Evolutionary conservation across 1,140 invertebrate genomes (phyloP).

Genomic region (Laupala kohalensis): DNA sequence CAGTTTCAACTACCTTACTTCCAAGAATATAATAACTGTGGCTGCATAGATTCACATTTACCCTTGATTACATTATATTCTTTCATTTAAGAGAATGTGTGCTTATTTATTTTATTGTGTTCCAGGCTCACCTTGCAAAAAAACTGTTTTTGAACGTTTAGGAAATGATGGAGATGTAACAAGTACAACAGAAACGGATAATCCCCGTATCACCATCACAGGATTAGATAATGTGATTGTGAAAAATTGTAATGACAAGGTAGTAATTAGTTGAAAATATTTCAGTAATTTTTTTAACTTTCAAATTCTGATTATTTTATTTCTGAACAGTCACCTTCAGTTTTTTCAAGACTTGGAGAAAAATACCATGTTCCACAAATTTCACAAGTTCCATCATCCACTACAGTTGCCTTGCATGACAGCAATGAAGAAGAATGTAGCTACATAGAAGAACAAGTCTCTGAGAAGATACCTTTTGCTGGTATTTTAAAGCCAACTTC

Average conservation of each 20-base stretch:
- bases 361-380: slow-evolving; percentile 10
- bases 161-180: slow-evolving; percentile 18
- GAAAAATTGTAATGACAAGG: background rate
- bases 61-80: no score
- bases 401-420: background rate
- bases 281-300: background rate
- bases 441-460: background rate
- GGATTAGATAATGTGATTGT: slow-evolving; percentile 4
- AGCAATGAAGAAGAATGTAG: background rate
- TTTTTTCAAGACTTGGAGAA: slow-evolving; percentile 3
- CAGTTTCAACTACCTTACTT: no score
- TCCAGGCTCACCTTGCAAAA: slow-evolving; percentile 12
- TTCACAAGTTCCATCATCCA: slow-evolving; percentile 6
- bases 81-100: no score
- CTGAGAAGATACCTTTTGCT: slow-evolving; percentile 3
- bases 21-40: no score
- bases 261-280: background rate
- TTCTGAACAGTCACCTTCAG: background rate
- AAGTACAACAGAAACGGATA: slow-evolving; percentile 5
- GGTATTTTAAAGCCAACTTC: slow-evolving; percentile 1
- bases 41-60: no score
- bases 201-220: slow-evolving; percentile 6
- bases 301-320: background rate
- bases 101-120: background rate
- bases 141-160: slow-evolving; percentile 23